Percentiles rank a stretch among this genome's conserved stretches.
phyloP scores from a whole-genome alignment of 2,797 vertebrate species.

The Orientallactaga sibirica region DNA sequence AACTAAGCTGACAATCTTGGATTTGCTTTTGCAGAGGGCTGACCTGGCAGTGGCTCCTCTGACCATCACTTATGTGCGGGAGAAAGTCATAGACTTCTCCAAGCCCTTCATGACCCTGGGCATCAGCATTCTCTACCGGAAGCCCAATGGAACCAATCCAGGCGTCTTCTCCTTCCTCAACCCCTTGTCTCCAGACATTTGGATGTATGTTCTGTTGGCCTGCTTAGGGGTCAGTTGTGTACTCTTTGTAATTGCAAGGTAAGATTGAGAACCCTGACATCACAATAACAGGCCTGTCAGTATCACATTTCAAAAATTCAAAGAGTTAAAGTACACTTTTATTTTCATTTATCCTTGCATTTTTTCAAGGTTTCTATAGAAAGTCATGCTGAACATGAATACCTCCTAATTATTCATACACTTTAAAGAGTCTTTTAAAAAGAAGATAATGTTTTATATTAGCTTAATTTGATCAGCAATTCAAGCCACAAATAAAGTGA shows the following conservation, averaged over 20 bases:
- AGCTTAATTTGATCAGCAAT: constrained; percentile 16
- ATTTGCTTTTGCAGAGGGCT: constrained; percentile 92
- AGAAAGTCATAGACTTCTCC: constrained; percentile 99
- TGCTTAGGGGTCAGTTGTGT: constrained; percentile 99
- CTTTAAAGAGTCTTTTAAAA: background rate
- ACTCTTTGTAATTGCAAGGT: constrained; percentile 99
- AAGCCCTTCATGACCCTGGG: constrained; percentile 99
- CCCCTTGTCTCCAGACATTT: constrained; percentile 98
- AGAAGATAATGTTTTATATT: background rate
- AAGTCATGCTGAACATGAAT: background rate
- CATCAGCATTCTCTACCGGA: constrained; percentile 98
- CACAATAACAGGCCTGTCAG: too few relatives aligned
- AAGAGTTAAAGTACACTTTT: background rate
- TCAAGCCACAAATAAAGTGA: background rate
- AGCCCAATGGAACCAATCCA: constrained; percentile 98
- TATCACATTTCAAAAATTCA: background rate
- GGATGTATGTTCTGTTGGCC: constrained; percentile 98
- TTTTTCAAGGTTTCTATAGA: background rate
- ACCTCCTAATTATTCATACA: constrained; percentile 6
- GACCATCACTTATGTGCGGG: constrained; percentile 98
- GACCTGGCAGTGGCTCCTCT: constrained; percentile 98
- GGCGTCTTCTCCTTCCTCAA: constrained; percentile 99
- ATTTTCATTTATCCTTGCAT: background rate
- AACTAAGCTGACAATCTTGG: background rate
- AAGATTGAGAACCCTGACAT: constrained; percentile 77